Base-by-base conservation (phyloP, 2,113 vertebrate genomes). In the Nibea coibor region DNA sequence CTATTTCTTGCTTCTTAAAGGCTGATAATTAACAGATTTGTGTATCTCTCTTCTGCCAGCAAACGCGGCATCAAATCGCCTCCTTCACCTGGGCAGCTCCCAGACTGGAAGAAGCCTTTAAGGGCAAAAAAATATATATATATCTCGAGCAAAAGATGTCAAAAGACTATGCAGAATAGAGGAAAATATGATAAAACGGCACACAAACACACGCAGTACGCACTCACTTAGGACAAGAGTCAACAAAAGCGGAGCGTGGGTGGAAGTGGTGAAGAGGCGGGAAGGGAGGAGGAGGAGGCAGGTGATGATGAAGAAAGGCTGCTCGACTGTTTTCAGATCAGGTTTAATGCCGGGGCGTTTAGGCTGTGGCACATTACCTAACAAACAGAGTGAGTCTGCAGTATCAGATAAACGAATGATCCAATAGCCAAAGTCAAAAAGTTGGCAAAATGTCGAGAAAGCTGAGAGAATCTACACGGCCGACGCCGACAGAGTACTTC, bases 231-330 rank as follows among this genome's bases (percentile, higher is more conserved):
- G 90, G 89, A 75, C 85, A 83, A 88, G 87, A 90, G 89, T 87
- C 87, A 80, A 89, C 78, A 87, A 88, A 91, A 90, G 91, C 88
- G 43, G 81, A 85, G 82, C 58, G 91, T 91, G 88, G 90, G 92
- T 43, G 87, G 84, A 88, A 86, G 90, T 86, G 89, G 81, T 75
- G 84, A 84, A 78, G 89, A 89, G 82, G 84, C 81, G 72, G 82
- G 58, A 53, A 39, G 39, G 24, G 62, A 69, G n/a, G 62, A 39
- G 17, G 71, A 64, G 76, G 83, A 83, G 79, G 83, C 72, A 86
- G 88, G 85, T 89, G 87, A 89, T 77, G 80, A 84, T 68, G 77
- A 83, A 73, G 81, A 87, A 87, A 83, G 69, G 68, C 74, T 63
- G 88, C 82, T 75, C 14, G 64, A 42, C 45, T 58, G 72, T 83